These are phyloP conservation scores for Ametastegia equiseti DNA, from an alignment of 2,888 invertebrate species.

Conservation along the genomic window DNA sequence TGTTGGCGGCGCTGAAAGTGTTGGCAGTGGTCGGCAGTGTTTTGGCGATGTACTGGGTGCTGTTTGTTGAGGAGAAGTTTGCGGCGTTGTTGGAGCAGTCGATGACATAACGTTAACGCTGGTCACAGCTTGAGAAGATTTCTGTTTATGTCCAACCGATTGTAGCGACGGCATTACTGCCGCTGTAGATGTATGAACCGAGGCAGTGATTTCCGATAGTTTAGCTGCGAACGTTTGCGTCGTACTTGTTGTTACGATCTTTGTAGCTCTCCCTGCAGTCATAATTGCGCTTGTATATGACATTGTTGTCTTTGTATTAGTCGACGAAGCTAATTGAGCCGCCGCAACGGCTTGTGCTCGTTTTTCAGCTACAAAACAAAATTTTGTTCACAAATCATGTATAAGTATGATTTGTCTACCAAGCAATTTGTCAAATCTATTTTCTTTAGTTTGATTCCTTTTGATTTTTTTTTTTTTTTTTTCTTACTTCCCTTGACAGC, in stretches of 20 bases:
- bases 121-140: conserved; percentile 60
- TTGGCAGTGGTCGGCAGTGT: conserved; percentile 73
- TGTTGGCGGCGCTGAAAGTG: conserved; percentile 68
- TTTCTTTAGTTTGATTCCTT: conserved; percentile 40
- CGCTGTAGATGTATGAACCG: conserved; percentile 58
- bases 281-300: conserved; percentile 79
- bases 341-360: conserved; percentile 73
- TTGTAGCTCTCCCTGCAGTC: conserved; percentile 76
- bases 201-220: conserved; percentile 79
- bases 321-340: conserved; percentile 73
- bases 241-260: conserved; percentile 78
- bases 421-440: conserved; percentile 4
- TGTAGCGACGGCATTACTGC: conserved; percentile 66
- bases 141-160: conserved; percentile 63
- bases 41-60: conserved; percentile 71
- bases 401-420: conserved; percentile 20
- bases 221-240: conserved; percentile 87
- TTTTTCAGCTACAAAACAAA: conserved; percentile 75
- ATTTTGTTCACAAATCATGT: conserved; percentile 25
- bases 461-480: no score
- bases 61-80: conserved; percentile 65
- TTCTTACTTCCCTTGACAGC: no score
- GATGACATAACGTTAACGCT: conserved; percentile 58
- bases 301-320: conserved; percentile 79
- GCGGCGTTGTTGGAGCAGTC: conserved; percentile 59